Conservation (phyloP, 2,797 vertebrate genomes). For the Takifugu ocellatus region DNA sequence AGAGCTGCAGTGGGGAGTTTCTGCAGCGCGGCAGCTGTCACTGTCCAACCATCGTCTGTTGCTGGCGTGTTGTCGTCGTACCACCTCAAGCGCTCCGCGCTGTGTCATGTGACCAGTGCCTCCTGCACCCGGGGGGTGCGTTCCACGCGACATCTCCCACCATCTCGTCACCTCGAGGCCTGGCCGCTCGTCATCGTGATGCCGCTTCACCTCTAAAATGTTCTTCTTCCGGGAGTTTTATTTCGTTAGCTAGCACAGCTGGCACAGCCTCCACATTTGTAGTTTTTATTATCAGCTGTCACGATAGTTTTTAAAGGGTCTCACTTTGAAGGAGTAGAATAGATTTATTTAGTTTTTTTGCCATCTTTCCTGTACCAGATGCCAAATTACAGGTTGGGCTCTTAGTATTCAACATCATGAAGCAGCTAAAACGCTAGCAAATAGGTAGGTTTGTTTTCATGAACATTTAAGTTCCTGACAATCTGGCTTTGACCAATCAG, state of each 20-base stretch:
- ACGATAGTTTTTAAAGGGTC: constrained; percentile 6
- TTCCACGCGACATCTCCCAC: constrained; percentile 37
- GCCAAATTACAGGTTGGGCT: background rate
- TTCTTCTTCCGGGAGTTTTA: background rate
- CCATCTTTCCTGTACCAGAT: no score
- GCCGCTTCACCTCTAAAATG: no score
- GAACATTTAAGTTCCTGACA: constrained; percentile 12
- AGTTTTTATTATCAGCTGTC: background rate
- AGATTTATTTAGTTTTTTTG: constrained; percentile 4
- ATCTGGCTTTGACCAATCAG: constrained; percentile 21
- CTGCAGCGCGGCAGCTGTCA: constrained; percentile 37
- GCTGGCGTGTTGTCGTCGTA: constrained; percentile 19
- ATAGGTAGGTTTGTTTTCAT: no score
- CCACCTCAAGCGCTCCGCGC: constrained; percentile 2
- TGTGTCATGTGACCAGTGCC: constrained; percentile 34
- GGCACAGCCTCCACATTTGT: constrained; percentile 29
- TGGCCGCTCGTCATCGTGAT: constrained; percentile 27
- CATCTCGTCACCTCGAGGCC: constrained; percentile 41
- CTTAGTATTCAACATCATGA: constrained; percentile 8
- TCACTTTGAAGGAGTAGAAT: background rate
- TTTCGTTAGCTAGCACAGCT: constrained; percentile 20
- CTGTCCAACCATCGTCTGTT: constrained; percentile 34
- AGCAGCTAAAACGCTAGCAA: constrained; percentile 16
- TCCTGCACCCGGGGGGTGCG: constrained; percentile 27
- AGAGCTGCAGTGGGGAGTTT: constrained; percentile 14